phyloP scores from a whole-genome alignment of 2,888 invertebrate species.

The Phengaris alcon region DNA sequence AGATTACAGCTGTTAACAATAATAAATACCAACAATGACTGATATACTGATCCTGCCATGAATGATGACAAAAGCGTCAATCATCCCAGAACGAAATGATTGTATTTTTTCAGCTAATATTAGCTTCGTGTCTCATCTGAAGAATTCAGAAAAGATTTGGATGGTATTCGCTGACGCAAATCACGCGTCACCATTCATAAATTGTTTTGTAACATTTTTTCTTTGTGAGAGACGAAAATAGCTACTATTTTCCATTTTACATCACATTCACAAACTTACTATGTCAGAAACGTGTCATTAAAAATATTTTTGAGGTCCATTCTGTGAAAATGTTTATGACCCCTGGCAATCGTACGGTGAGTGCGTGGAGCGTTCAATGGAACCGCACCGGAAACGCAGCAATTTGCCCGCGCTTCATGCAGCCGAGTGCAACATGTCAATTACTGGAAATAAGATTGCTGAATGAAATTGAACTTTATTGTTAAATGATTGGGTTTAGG shows the following conservation, averaged over 20 bases:
- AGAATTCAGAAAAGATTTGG: neutral
- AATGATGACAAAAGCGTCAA: neutral
- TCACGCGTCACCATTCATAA: constrained; percentile 7
- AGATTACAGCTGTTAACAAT: too few relatives aligned
- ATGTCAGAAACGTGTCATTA: constrained; percentile 9
- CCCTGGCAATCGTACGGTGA: constrained; percentile 36
- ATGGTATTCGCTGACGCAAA: constrained; percentile 13
- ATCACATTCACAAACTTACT: too few relatives aligned
- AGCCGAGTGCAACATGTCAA: constrained; percentile 39
- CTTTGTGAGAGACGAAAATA: neutral
- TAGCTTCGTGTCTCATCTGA: neutral
- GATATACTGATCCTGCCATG: too few relatives aligned
- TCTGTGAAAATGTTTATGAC: constrained; percentile 34
- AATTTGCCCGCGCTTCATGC: constrained; percentile 42
- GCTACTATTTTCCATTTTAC: neutral
- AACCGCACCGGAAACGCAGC: constrained; percentile 55
- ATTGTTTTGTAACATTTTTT: constrained; percentile 17
- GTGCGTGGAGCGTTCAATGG: constrained; percentile 48
- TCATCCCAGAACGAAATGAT: neutral
- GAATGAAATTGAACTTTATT: neutral
- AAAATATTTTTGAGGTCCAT: neutral
- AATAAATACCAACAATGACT: too few relatives aligned
- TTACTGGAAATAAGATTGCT: neutral
- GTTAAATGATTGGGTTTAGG: too few relatives aligned
- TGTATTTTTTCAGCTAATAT: constrained; percentile 1